Evolutionary conservation across 2,797 vertebrate species (phyloP).

Genomic region (Syngnathus acus): DNA sequence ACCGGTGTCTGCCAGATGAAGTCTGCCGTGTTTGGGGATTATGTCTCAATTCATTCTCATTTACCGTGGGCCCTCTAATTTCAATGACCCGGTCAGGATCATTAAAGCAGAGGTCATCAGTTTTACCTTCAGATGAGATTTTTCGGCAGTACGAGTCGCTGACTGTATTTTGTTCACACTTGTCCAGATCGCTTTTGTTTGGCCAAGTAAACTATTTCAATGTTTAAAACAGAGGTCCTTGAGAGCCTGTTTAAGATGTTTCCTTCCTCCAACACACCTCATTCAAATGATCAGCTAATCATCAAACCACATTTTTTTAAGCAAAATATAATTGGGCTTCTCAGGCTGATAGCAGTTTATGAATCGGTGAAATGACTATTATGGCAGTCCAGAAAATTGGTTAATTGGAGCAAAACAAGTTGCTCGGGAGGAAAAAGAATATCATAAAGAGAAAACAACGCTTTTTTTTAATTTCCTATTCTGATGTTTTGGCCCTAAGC

Average conservation of each 20-base stretch:
- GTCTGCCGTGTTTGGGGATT: constrained; percentile 62
- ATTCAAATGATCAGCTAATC: no score
- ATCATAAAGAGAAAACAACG: background rate
- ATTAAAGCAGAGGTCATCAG: constrained; percentile 69
- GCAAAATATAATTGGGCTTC: no score
- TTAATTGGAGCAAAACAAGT: background rate
- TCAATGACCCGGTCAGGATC: constrained; percentile 64
- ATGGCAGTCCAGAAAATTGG: background rate
- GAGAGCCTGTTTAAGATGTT: no score
- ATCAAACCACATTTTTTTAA: no score
- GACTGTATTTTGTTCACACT: no score
- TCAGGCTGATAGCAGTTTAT: no score
- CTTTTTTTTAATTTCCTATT: constrained; percentile 7
- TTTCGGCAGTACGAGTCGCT: constrained; percentile 8
- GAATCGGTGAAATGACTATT: no score
- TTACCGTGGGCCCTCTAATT: constrained; percentile 64
- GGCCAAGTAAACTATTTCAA: no score
- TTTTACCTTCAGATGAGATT: constrained; percentile 34
- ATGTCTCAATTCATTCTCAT: constrained; percentile 73
- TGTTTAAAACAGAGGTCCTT: no score
- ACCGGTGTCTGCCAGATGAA: constrained; percentile 56
- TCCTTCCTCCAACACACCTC: no score
- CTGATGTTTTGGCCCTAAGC: constrained; percentile 2
- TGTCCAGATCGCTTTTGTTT: no score
- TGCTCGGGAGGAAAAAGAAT: no score